Evolutionary conservation across 2,113 vertebrate species (phyloP).

Genomic region (Passer domesticus): DNA sequence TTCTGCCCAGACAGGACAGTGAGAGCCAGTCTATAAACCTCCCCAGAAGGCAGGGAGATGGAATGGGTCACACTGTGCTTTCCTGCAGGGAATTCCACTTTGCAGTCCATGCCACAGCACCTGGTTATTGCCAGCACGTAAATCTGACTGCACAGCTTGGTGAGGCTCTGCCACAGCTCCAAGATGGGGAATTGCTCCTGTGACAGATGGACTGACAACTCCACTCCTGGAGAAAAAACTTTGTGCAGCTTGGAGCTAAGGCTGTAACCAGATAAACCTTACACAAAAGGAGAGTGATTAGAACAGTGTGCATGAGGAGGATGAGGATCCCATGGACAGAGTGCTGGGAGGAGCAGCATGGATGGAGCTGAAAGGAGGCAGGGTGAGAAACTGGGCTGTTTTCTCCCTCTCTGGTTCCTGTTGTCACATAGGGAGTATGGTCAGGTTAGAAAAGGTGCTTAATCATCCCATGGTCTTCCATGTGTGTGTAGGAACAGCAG

Average conservation of each 20-base stretch:
- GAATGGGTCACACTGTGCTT: neutral
- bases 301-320: neutral
- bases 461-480: neutral
- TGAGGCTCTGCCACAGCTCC: neutral
- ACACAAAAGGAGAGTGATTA: neutral
- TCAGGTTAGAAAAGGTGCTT: neutral
- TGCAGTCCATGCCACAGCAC: neutral
- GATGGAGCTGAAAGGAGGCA: neutral
- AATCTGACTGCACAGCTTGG: constrained; percentile 17
- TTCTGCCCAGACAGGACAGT: neutral
- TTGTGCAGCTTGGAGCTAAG: neutral
- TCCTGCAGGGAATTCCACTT: constrained; percentile 3
- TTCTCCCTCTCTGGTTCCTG: neutral
- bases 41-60: neutral
- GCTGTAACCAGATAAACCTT: constrained; percentile 26
- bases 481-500: neutral
- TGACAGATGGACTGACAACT: constrained; percentile 54
- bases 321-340: neutral
- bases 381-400: neutral
- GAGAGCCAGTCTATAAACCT: neutral
- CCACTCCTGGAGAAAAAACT: constrained; percentile 23
- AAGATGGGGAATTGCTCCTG: neutral
- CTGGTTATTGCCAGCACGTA: constrained; percentile 16
- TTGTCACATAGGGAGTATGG: neutral
- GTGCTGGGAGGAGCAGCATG: accelerated